Conservation (phyloP, 1,140 invertebrate genomes). For the Habropoda laboriosa region DNA sequence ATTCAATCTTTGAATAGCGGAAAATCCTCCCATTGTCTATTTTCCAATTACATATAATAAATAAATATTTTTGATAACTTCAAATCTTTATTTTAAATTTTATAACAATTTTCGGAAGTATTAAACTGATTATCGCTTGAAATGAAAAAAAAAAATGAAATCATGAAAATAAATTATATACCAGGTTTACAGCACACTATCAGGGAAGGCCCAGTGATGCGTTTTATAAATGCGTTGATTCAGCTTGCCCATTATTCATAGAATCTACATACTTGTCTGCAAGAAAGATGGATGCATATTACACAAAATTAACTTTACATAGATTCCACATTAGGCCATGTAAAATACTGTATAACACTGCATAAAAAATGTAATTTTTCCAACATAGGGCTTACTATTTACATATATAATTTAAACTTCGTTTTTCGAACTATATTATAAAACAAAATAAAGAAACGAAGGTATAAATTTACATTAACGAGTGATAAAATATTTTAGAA, state of each 20-base stretch:
- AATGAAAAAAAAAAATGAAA: constrained; percentile 61
- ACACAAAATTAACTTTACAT: constrained; percentile 64
- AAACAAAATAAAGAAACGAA: no score
- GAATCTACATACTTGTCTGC: constrained; percentile 80
- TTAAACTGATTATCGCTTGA: constrained; percentile 67
- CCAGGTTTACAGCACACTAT: constrained; percentile 78
- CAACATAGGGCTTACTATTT: constrained; percentile 1
- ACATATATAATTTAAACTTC: no score
- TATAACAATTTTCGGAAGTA: constrained; percentile 32
- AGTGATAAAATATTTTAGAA: no score
- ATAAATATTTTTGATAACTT: not conserved
- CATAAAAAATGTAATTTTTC: constrained; percentile 9
- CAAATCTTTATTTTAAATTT: constrained; percentile 3
- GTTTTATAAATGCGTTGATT: constrained; percentile 81
- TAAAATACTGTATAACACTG: constrained; percentile 22
- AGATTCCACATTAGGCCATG: constrained; percentile 46
- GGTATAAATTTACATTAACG: no score
- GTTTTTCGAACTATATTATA: no score
- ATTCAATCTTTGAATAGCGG: no score
- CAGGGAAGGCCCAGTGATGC: constrained; percentile 75
- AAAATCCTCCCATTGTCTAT: not conserved
- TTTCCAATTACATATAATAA: not conserved
- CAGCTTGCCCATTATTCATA: constrained; percentile 81
- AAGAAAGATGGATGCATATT: constrained; percentile 79
- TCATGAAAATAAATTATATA: constrained; percentile 79